Base-by-base conservation (phyloP, 53 echinoderm and acorn worm genomes). In the Zoroaster sp. region DNA sequence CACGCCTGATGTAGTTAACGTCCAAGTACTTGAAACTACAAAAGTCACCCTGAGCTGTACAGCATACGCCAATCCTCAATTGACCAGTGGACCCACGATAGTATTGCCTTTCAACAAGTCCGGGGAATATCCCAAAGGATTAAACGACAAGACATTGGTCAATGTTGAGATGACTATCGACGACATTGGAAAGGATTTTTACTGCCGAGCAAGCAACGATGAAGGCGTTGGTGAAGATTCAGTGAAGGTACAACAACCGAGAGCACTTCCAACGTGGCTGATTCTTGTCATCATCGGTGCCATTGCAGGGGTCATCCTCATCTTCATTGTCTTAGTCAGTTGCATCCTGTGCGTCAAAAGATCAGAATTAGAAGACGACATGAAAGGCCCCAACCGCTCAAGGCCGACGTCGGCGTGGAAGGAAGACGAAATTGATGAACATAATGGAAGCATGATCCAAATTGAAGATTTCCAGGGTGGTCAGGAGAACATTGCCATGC, bases 281-380 rank as follows among this genome's bases (percentile, higher is more conserved):
- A 34, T 90, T 20, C 74, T 90, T 12, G 51, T 90, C 21, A 75
- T 90, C 66, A 90, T 90, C 15, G 91, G 55, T 14, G 75, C 41
- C 17, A 41, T 36, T 23, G 91, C 54, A 2, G n/a, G 63, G 3
- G 47, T 86, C 28, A 31, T 90, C 9, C 75, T 90, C 46, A 30
- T 85, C 86, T 55, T 90, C 73, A 65, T 90, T 32, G 11, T 14
- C 15, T 8, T 83, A 21, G n/a, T 42, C 0, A 30, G 74, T 15
- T 85, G 83, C 69, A 32, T 90, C 75, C 49, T 59, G 40, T 90
- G 83, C 74, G 38, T 73, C 31, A 32, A 82, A 54, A 72, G 70
- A 40, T 32, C 75, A 15, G 32, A 73, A 4, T 32, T 18, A 17
- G 76, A 75, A 1, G 66, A 65, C 54, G 21, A 46, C 33, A 36